Base-by-base conservation (phyloP, 2,888 invertebrate species). In the Lymantria monacha region DNA sequence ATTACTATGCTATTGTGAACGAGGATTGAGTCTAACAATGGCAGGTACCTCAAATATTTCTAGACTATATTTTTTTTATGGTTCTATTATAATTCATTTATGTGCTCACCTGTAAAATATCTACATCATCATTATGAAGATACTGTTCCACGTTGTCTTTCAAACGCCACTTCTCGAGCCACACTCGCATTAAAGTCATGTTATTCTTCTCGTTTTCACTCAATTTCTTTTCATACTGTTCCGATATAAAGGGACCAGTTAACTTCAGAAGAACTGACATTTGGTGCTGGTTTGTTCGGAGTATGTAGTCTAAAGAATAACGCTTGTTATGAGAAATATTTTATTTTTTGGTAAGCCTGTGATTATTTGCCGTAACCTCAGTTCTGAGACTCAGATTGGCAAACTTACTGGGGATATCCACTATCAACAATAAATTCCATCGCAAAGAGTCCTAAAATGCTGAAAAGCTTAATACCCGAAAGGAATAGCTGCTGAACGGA, bases 211-310 rank as follows among this genome's bases (percentile, higher is more conserved):
- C 68, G 31, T 83, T 81, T 2, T 70, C 59, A 42, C 88, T 81
- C 22, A 85, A 54, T 41, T 81, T 76, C 9, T 63, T 63, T 48
- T 85, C 78, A 0, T 54, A 63, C 3, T 89, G 85, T 42, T 91
- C 83, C 0, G 82, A 69, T 0, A 86, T 42, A 48, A 88, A 88
- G 0, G 90, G 89, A 0, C 91, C 89, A 0, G 78, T 76, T 7
- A 86, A 49, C 22, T 75, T 72, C 2, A 89, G 48, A 0, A 69
- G 53, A 0, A 89, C 37, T 0, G 76, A 70, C 1, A 83, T 48
- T 1, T 73, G 53, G 0, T 64, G 49, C 0, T 68, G 65, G 1
- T 71, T 53, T 7, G 67, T 69, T 30, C 76, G 57, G 5, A 90
- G 53, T 0, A 66, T 48, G 66, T 80, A 86, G 54, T 67, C 90